Conservation (phyloP, 1,140 invertebrate species). For the Homarus americanus region DNA sequence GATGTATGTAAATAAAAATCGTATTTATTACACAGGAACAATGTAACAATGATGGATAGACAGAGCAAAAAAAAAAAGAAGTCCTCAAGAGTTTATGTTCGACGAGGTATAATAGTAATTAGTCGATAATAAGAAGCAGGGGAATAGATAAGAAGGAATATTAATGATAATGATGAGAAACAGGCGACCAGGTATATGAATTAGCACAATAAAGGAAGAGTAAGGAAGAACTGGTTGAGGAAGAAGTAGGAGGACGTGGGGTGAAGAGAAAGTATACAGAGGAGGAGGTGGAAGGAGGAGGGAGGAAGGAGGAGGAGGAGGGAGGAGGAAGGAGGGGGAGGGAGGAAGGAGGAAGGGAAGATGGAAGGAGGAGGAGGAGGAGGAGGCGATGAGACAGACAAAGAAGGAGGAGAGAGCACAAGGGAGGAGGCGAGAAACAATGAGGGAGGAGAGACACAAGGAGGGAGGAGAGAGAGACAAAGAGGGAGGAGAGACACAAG, state of each 20-base stretch:
- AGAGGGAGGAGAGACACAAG: background rate
- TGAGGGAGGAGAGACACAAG: background rate
- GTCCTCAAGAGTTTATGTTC: no score
- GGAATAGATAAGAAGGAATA: no score
- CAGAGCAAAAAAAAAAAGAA: no score
- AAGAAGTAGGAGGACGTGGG: background rate
- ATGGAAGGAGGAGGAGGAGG: background rate
- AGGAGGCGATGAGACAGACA: background rate
- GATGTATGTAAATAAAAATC: no score
- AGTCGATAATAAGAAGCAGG: no score
- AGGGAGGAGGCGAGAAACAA: background rate
- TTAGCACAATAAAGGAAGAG: no score
- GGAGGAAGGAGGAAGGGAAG: background rate
- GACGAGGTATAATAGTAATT: no score
- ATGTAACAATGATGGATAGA: no score
- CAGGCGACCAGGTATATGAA: no score
- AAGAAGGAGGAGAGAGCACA: background rate
- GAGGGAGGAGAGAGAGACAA: background rate
- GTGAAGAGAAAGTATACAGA: no score
- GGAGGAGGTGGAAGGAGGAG: background rate
- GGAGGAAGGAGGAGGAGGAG: background rate
- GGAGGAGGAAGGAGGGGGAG: background rate
- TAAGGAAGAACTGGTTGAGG: background rate
- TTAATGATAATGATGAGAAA: no score
- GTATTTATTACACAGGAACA: no score